Base-by-base conservation (phyloP, 2,888 invertebrate genomes). In the Caenorhabditis plicata region DNA sequence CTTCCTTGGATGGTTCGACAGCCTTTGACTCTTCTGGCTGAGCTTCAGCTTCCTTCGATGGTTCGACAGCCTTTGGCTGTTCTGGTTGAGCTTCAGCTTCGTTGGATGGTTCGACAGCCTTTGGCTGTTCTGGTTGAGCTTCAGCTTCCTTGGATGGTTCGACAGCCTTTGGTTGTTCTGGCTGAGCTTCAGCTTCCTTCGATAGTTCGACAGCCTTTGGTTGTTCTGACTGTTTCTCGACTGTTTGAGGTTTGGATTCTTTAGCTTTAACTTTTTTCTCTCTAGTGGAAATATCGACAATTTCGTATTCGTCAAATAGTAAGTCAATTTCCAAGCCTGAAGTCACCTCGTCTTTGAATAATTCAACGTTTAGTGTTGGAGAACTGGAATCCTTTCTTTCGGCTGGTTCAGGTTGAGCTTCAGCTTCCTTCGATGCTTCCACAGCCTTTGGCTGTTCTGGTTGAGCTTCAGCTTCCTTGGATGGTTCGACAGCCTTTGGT, bases 111-210 rank as follows among this genome's bases (percentile, higher is more conserved):
- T 46, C 32, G 9, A 42, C 35, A 4, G 22, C 19, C 13, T 33
- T 43, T 5, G 43, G 27, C 22, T 32, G 19, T 5, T n/a, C 35
- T 13, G 52, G 33, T 48, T 63, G 62, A 13, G 38, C 48, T 23
- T 63, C 55, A 27, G 15, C 43, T 4, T 25, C 39, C 15, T 48
- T 20, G 25, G 38, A 11, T 22, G 8, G 4, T 17, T 46, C 38
- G n/a, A 38, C 44, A 3, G 38, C 26, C 19, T 26, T 38, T 19
- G 33, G n/a, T 22, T 50, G 33, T 3, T 17, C 46, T 22, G 23
- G 32, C 33, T 51, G 27, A 31, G 47, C 46, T 27, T 51, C 47
- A 33, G 26, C 20, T 13, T 5, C 15, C 1, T 4, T 15, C 3
- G 31, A 32, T 23, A 9, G 4, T n/a, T 33, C 7, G 13, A 15